Evolutionary conservation across 1,140 invertebrate genomes (phyloP).

Genomic region (Drosophila murphyi): DNA sequence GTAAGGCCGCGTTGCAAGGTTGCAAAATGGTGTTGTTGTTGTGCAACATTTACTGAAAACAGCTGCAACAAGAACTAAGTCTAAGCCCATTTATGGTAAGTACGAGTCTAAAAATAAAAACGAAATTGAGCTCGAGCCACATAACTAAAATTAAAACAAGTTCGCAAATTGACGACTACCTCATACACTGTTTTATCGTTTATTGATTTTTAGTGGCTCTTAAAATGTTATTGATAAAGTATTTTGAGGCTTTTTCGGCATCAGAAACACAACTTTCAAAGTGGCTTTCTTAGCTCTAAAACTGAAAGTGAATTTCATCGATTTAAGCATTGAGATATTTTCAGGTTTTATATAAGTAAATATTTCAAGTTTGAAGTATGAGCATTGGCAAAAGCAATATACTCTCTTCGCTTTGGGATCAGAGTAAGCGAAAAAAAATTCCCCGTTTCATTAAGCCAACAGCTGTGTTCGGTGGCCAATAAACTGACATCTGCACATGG

Average conservation of each 20-base stretch:
- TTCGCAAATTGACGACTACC: neutral
- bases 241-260: neutral
- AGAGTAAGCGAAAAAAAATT: conserved; percentile 5
- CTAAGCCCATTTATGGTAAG: conserved; percentile 31
- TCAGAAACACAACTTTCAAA: too few species aligned
- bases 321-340: too few species aligned
- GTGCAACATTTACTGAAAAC: conserved; percentile 22
- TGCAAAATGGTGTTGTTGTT: conserved; percentile 27
- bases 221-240: too few species aligned
- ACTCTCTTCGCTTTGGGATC: neutral
- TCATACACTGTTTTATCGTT: neutral
- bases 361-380: neutral
- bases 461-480: conserved; percentile 36
- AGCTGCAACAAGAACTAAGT: conserved; percentile 27
- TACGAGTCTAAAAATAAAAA: conserved; percentile 42
- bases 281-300: too few species aligned
- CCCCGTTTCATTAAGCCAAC: conserved; percentile 18
- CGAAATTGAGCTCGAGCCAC: conserved; percentile 6
- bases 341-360: neutral
- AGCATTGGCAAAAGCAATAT: neutral
- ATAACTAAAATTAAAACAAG: conserved; percentile 4
- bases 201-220: too few species aligned
- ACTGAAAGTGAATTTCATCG: too few species aligned
- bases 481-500: conserved; percentile 33
- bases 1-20: conserved; percentile 74